A percentile compares a stretch with the other conserved stretches of the same genome.
These are phyloP conservation scores for Microcebus tavaratra DNA, from an alignment of 2,113 vertebrate genomes.

Conservation along the genomic window DNA sequence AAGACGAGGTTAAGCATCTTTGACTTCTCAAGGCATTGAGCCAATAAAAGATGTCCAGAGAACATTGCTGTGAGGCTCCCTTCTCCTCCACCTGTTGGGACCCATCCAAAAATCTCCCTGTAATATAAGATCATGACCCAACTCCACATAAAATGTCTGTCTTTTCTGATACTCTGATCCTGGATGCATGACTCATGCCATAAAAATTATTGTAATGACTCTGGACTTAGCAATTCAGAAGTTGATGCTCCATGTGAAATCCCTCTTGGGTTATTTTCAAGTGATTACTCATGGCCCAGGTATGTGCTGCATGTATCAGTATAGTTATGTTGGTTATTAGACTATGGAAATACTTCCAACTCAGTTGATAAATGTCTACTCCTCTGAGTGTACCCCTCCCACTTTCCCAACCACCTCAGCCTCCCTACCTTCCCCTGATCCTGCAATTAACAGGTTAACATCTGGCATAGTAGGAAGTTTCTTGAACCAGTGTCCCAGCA, in stretches of 20 bases:
- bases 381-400: neutral
- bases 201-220: conserved; percentile 28
- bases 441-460: neutral
- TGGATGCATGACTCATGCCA: neutral
- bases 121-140: conserved; percentile 8
- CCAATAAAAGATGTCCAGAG: conserved; percentile 32
- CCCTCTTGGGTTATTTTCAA: conserved; percentile 49
- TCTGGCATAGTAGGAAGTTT: neutral
- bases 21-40: conserved; percentile 47
- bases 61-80: neutral
- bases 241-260: neutral
- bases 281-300: conserved; percentile 6
- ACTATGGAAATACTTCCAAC: neutral
- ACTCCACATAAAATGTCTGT: neutral
- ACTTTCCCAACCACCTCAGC: neutral
- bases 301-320: neutral
- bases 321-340: neutral
- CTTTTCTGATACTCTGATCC: conserved; percentile 14
- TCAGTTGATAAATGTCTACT: neutral
- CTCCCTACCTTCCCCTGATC: neutral
- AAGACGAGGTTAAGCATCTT: conserved; percentile 39
- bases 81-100: conserved; percentile 31
- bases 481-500: neutral
- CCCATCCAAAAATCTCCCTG: conserved; percentile 5
- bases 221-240: conserved; percentile 34